Conservation (phyloP, 2,797 vertebrate species). For the Chloroceryle inda region DNA sequence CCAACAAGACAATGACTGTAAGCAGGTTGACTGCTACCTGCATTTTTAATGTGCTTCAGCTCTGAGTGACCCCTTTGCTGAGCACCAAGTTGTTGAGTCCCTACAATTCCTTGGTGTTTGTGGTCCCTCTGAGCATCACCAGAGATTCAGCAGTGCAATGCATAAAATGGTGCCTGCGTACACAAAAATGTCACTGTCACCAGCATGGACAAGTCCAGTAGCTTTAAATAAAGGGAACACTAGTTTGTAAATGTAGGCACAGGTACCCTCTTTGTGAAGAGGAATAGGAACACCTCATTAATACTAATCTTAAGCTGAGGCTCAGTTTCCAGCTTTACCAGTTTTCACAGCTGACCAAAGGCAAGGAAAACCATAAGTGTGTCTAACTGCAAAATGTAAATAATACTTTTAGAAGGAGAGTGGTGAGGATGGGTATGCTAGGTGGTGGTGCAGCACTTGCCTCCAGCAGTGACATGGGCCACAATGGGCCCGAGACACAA, state of each 20-base stretch:
- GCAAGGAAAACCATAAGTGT: accelerated
- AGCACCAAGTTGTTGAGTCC: background rate
- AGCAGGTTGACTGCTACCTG: background rate
- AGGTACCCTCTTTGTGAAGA: background rate
- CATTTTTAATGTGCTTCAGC: background rate
- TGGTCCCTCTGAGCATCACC: background rate
- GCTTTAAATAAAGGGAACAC: background rate
- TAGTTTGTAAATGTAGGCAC: background rate
- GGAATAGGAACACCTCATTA: background rate
- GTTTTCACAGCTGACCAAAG: background rate
- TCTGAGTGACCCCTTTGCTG: background rate
- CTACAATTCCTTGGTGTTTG: accelerated
- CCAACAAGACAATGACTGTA: background rate
- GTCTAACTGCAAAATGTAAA: background rate
- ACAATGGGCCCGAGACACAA: background rate
- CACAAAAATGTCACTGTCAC: background rate
- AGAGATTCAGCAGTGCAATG: background rate
- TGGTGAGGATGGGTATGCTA: background rate
- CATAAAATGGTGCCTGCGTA: background rate
- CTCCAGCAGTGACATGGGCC: too few relatives aligned
- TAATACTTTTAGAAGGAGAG: background rate
- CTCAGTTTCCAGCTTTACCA: background rate
- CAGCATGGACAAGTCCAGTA: background rate
- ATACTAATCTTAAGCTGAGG: background rate
- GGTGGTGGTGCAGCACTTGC: background rate